Evolutionary conservation across 2,888 invertebrate species (phyloP), one percentile per base, ranked within the genome.

Genomic region (Dexiosoma caninum): DNA sequence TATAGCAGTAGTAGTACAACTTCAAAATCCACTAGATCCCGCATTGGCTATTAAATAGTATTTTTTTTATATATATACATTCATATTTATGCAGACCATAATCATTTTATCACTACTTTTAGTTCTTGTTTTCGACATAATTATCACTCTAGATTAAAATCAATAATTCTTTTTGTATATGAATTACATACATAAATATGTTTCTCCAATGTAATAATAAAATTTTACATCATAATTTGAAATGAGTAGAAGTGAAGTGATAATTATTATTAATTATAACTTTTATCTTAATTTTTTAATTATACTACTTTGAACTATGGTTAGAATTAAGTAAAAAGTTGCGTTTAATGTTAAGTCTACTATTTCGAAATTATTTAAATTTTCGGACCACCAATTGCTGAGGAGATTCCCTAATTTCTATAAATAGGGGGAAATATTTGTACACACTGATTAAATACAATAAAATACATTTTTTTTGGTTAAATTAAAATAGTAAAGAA

Each of bases 1-100:
- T 96, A 96, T 94, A 81, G 72, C 69, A 80, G 80, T 53, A 81
- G 77, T 69, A 81, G 72, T 72, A 62, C 77, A 55, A 81, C 82
- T 92, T 84, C 88, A 51, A 90, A 90, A 84, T 88, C 90, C 16
- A 85, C 89, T 27, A 88, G 90, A 75, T 89, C 89, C 59, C 84
- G 87, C 81, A 87, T 87, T 83, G 86, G 85, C 60, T 87, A 88
- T 84, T 88, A 78, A 62, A 35, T 53, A 37, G 5, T 21, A 12
- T 80, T 67, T 35, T 64, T 23, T 21, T 14, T 37, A 16, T 53
- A 14, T 14, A 23, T 23, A 23, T n/a, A 12, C 9, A 0, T 46
- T 62, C 44, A 37, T 62, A 4, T 49, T 35, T 1, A 37, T 16
- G 49, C 53, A 27, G 32, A 49, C 55, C 40, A 60, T 37, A 53